Base-by-base conservation (phyloP, 2,113 vertebrate genomes). In the Peromyscus maniculatus region DNA sequence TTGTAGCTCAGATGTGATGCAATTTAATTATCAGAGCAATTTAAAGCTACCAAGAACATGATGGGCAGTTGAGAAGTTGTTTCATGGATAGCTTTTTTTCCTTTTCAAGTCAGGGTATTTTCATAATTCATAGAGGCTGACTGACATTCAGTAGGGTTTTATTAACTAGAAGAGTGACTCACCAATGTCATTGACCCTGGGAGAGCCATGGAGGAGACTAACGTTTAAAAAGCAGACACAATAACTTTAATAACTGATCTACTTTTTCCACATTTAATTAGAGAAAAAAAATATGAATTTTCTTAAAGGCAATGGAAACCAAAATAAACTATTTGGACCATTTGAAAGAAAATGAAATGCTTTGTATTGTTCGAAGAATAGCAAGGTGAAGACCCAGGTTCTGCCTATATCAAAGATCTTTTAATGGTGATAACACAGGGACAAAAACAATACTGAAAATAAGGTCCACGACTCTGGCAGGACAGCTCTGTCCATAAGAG, bases 1-100 rank as follows among this genome's bases (percentile, higher is more conserved):
- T 93, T 97, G 95, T 82, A 96, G 96, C 93, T 97, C 94, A 97
- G 98, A 98, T 96, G 93, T 74, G 98, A 98, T 26, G 88, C 94
- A 98, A 98, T 98, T 98, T 98, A 98, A 98, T 98, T 98, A 98
- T 98, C 92, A 98, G 97, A 97, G 93, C 98, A 97, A 98, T 95
- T 98, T 97, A 98, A 97, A 96, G 90, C 69, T 84, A 96, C 86
- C 74, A 89, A 97, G 75, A 96, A 91, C 52, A 97, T 78, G 72
- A 91, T 92, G 87, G 46, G 91, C 96, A 95, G 87, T 88, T 96
- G 97, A 96, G 91, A 98, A 98, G 95, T 95, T 97, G 97, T 98
- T 98, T 98, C 82, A 97, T 96, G 96, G 93, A 80, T 91, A 96
- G 91, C 21, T n/a, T 28, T 31, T 31, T 36, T 57, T 91, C 94